These are phyloP conservation scores for Pelobates fuscus DNA, from an alignment of 2,113 vertebrate genomes.

Conservation along the genomic window DNA sequence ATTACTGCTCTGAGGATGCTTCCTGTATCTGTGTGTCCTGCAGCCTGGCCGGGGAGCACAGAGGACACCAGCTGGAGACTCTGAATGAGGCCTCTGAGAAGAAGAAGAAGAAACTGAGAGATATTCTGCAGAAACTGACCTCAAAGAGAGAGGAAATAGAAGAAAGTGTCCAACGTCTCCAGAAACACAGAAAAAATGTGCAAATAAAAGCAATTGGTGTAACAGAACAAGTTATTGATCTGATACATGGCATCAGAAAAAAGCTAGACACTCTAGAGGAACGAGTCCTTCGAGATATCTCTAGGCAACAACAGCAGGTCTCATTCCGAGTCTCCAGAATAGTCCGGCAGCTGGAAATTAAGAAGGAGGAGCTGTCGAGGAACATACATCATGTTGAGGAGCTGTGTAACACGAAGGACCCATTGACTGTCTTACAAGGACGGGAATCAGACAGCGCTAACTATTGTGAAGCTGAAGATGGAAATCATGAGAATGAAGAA, in stretches of 20 bases:
- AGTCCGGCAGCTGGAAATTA: not conserved
- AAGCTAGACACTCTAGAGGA: slow-evolving; percentile 8
- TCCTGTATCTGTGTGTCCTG: slow-evolving; percentile 23
- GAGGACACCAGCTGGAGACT: slow-evolving; percentile 12
- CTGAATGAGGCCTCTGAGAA: slow-evolving; percentile 20
- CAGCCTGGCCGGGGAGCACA: slow-evolving; percentile 3
- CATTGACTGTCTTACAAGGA: slow-evolving; percentile 11
- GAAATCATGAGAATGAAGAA: not conserved
- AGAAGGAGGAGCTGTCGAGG: slow-evolving; percentile 3
- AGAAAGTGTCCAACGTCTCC: not conserved
- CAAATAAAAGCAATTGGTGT: not conserved
- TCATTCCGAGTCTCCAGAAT: not conserved
- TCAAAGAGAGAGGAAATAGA: not conserved
- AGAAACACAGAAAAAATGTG: not conserved
- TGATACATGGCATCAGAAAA: not conserved
- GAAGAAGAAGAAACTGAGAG: slow-evolving; percentile 8
- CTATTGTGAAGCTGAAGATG: not conserved
- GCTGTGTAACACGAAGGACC: not conserved
- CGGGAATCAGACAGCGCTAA: not conserved
- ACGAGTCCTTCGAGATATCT: not conserved
- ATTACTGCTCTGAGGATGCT: slow-evolving; percentile 18
- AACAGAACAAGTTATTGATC: not conserved
- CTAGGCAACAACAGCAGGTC: not conserved
- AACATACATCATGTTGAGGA: slow-evolving; percentile 8
- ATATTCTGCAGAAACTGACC: not conserved